These are phyloP conservation scores for Brachypodius melanocephalos DNA, from an alignment of 2,113 vertebrate genomes.

Conservation along the genomic window DNA sequence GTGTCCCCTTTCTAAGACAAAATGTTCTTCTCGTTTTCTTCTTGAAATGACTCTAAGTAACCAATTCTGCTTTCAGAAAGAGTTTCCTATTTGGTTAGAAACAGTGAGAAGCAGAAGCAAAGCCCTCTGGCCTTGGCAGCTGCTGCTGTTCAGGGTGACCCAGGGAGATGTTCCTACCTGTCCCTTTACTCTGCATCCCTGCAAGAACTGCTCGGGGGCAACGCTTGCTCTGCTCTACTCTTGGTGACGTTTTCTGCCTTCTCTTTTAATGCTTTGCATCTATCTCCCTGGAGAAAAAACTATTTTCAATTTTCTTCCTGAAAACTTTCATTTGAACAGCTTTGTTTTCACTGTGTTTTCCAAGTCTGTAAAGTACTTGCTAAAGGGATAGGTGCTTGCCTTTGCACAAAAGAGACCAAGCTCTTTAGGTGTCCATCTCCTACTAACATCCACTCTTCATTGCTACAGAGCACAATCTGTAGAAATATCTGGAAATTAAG, in stretches of 20 bases:
- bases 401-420: not conserved
- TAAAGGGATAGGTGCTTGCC: not conserved
- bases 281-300: not conserved
- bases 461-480: not conserved
- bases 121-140: not conserved
- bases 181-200: not conserved
- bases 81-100: not conserved
- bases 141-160: not conserved
- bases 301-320: not conserved
- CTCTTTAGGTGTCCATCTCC: not conserved
- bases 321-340: not conserved
- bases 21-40: not conserved
- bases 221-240: not conserved
- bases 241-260: not conserved
- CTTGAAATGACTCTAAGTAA: not conserved
- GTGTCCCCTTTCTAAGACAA: not conserved
- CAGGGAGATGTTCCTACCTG: not conserved
- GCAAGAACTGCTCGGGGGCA: not conserved
- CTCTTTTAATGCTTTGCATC: not conserved
- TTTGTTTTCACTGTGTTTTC: not conserved
- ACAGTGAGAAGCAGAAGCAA: not conserved
- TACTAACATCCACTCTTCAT: not conserved
- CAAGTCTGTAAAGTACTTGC: not conserved
- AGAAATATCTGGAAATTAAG: not conserved
- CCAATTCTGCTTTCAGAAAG: not conserved